Base-by-base conservation (phyloP, 2,797 vertebrate genomes). In the Mormyrops attenuatus region DNA sequence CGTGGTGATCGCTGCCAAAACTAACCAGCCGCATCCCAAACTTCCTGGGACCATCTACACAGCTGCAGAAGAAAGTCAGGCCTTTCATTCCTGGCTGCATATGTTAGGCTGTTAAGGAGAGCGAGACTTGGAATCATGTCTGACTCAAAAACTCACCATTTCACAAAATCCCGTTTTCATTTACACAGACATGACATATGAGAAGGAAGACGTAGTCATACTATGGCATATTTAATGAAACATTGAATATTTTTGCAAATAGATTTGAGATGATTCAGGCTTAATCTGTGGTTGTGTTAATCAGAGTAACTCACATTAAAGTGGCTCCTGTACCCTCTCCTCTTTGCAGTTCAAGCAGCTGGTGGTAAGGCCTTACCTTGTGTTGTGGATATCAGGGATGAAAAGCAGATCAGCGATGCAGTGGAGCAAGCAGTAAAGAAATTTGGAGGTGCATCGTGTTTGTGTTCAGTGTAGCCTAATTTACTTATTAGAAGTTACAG, bases 21-120 rank as follows among this genome's bases (percentile, higher is more conserved):
- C 98, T 0, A 94, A 96, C 0, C 95, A 97, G 2, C 91, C 95
- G 0, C 98, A 99, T 92, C 97, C 97, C 3, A 98, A 96, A 82
- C 97, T 99, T 17, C 96, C 97, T 0, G 98, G 98, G 49, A 99
- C 98, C 34, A 98, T 99, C 92, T 99, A 97, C 92, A 97, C 96
- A 0, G 97, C 98, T 30, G 98, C 98, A 30, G 94, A 97, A 93
- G 98, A 99, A 93, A 98, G 98, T 99, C 94, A 95, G 97, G 90
- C 87, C 3, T 85, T 82, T 47, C 41, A 47, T 82, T 82, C 38
- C 41, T 44, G 73, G 15, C 73, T 80, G 34, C 20, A n/a, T 80
- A 1, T 82, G 20, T 82, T 82, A 47, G 41, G 41, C 77, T 82
- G 77, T 47, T 47, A 1, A 82, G 41, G 77, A 41, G 41, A 77